phyloP scores from a whole-genome alignment of 2,797 vertebrate genomes.

The Melanotaenia boesemani region DNA sequence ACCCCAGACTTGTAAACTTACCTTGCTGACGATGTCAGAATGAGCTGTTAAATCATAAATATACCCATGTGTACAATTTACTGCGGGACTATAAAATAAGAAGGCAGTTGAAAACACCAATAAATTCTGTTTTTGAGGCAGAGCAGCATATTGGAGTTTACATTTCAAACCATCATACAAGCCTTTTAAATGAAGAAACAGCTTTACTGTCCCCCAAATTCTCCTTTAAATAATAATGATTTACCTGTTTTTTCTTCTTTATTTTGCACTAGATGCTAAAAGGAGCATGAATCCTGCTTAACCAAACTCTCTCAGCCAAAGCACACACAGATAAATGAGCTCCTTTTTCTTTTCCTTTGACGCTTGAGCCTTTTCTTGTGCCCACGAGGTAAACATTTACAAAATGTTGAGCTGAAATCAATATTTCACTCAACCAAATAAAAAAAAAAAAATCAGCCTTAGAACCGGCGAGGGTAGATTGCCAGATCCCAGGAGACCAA shows the following conservation, averaged over 20 bases:
- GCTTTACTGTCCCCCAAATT: not conserved
- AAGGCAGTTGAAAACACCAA: not conserved
- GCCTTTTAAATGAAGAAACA: not conserved
- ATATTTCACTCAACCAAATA: constrained; percentile 72
- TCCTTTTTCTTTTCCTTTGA: constrained; percentile 18
- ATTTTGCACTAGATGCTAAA: constrained; percentile 1
- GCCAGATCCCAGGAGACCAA: constrained; percentile 70
- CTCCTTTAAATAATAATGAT: constrained; percentile 5
- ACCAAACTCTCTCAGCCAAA: not conserved
- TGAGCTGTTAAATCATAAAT: not conserved
- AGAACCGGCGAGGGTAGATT: constrained; percentile 65
- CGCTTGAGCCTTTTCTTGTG: constrained; percentile 14
- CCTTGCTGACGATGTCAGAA: not conserved
- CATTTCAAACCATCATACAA: not conserved
- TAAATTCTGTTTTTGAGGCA: constrained; percentile 5
- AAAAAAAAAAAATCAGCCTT: constrained; percentile 55
- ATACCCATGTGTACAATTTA: not conserved
- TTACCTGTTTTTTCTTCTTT: constrained; percentile 3
- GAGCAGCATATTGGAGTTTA: not conserved
- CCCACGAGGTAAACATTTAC: constrained; percentile 73
- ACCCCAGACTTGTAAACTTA: not conserved
- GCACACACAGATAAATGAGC: not conserved
- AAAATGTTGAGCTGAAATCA: constrained; percentile 78
- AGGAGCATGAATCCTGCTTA: not conserved
- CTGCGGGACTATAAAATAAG: not conserved